Conservation (phyloP, 2,888 invertebrate genomes). For the Aethes cnicana region DNA sequence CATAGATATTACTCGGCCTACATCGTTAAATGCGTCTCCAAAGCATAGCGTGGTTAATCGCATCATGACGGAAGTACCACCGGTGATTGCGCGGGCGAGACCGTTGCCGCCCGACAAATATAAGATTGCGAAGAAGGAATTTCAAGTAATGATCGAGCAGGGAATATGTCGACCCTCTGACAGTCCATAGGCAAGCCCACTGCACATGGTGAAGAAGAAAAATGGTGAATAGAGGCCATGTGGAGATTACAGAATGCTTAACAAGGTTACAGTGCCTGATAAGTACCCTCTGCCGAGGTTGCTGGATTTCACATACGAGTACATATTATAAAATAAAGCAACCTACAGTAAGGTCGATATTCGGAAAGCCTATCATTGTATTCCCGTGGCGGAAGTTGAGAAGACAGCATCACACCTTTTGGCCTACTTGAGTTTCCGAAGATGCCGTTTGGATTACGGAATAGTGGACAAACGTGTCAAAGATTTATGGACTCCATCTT, state of each 20-base stretch:
- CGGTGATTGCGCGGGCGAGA: too few relatives aligned
- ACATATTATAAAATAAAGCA: neutral
- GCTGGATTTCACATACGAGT: slow-evolving; percentile 2
- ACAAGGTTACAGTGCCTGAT: neutral
- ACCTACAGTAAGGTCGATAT: slow-evolving; percentile 2
- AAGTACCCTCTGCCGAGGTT: slow-evolving; percentile 5
- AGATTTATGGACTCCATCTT: slow-evolving; percentile 45
- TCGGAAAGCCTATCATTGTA: slow-evolving; percentile 6
- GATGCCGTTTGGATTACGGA: slow-evolving; percentile 51
- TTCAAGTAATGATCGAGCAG: neutral
- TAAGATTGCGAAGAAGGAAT: neutral
- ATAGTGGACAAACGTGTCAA: slow-evolving; percentile 53
- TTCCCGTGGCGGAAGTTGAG: slow-evolving; percentile 3
- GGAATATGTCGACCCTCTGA: slow-evolving; percentile 1
- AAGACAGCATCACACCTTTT: slow-evolving; percentile 4
- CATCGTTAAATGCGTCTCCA: too few relatives aligned
- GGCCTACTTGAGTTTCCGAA: slow-evolving; percentile 44
- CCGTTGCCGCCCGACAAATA: slow-evolving; percentile 2
- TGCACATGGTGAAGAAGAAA: too few relatives aligned
- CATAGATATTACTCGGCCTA: too few relatives aligned
- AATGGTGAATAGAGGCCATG: too few relatives aligned
- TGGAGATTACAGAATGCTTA: slow-evolving; percentile 32
- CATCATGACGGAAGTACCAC: too few relatives aligned
- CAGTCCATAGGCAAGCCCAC: slow-evolving; percentile 11
- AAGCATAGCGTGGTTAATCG: too few relatives aligned